A percentile compares a stretch with the other conserved stretches of the same genome.
phyloP scores from a whole-genome alignment of 2,113 vertebrate species.

The Oenanthe oenanthe region DNA sequence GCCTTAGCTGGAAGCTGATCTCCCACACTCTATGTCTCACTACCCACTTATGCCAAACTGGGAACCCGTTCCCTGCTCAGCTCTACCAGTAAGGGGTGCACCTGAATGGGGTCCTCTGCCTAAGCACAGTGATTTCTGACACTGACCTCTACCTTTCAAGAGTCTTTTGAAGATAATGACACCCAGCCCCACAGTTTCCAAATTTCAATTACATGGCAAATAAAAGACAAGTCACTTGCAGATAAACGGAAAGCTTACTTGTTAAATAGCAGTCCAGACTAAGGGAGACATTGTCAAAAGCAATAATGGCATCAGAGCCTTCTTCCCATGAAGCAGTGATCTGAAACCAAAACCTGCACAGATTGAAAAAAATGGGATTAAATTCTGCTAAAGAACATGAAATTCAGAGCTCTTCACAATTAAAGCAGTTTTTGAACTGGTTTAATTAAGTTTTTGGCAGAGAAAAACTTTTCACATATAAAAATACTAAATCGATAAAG shows the following conservation, averaged over 20 bases:
- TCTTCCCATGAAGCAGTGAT: conserved; percentile 85
- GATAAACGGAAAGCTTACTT: conserved; percentile 83
- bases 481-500: background rate
- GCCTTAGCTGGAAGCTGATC: background rate
- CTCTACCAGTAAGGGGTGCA: background rate
- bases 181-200: background rate
- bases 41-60: background rate
- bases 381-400: background rate
- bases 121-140: background rate
- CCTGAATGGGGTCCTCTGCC: background rate
- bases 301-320: conserved; percentile 84
- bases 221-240: background rate
- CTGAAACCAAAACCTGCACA: conserved; percentile 92
- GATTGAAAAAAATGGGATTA: conserved; percentile 12
- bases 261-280: conserved; percentile 96
- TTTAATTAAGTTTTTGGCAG: too few relatives aligned
- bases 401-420: background rate
- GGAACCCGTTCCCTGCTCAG: background rate
- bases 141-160: background rate
- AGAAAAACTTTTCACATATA: background rate
- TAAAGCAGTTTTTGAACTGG: background rate
- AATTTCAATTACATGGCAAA: background rate
- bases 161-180: background rate
- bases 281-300: conserved; percentile 93
- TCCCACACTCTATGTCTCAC: background rate